Conservation (phyloP, 2,113 vertebrate species). For the Lampris incognitus region DNA sequence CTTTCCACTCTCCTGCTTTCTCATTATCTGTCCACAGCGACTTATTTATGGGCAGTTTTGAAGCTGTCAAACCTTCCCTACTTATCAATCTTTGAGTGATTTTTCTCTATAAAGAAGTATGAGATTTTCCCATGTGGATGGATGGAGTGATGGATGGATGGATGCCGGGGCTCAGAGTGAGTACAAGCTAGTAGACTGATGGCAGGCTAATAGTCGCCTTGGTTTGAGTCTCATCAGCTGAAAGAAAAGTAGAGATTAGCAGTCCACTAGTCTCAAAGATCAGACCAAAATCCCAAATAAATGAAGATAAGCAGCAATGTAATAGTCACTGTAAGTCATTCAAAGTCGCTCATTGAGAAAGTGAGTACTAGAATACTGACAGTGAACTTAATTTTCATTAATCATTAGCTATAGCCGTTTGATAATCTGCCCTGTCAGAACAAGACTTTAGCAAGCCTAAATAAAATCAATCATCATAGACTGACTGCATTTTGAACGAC, state of each 20-base stretch:
- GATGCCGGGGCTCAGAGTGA: slow-evolving; percentile 32
- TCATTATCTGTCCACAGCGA: slow-evolving; percentile 61
- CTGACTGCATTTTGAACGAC: too few species aligned
- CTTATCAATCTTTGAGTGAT: slow-evolving; percentile 30
- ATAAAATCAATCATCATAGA: too few species aligned
- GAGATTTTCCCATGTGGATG: slow-evolving; percentile 62
- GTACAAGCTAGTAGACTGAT: slow-evolving; percentile 53
- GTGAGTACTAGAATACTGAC: neutral
- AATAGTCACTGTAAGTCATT: neutral
- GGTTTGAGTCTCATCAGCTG: slow-evolving; percentile 31
- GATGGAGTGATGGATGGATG: neutral
- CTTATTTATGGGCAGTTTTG: slow-evolving; percentile 36
- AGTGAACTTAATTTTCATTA: neutral
- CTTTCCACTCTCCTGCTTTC: slow-evolving; percentile 51
- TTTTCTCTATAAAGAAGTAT: slow-evolving; percentile 58
- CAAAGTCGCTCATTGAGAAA: slow-evolving; percentile 3
- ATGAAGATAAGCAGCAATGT: neutral
- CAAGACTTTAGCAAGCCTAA: neutral
- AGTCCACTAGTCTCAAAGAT: neutral
- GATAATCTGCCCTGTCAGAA: too few species aligned
- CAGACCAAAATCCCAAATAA: neutral
- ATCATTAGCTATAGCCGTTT: too few species aligned
- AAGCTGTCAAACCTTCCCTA: slow-evolving; percentile 20
- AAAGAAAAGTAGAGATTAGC: slow-evolving; percentile 7
- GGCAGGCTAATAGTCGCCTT: slow-evolving; percentile 53